Evolutionary conservation across 2,113 vertebrate genomes (phyloP).

Genomic region (Notarius lentiginosus): DNA sequence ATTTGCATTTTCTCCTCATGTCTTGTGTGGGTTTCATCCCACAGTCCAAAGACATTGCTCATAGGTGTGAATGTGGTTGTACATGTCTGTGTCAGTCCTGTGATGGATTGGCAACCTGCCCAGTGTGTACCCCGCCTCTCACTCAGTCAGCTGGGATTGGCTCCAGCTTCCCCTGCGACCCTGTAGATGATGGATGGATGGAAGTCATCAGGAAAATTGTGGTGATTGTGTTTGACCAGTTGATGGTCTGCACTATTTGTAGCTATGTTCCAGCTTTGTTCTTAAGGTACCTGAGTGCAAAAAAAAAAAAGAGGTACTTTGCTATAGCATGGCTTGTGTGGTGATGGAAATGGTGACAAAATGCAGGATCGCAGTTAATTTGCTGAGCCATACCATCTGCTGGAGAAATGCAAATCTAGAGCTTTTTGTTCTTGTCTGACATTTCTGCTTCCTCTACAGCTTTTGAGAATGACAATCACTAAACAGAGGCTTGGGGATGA

Average conservation of each 20-base stretch:
- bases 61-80: no score
- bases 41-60: no score
- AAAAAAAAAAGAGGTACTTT: not conserved
- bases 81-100: no score
- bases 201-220: no score
- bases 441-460: conserved; percentile 65
- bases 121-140: no score
- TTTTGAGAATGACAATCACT: conserved; percentile 95
- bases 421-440: not conserved
- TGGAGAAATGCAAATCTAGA: not conserved
- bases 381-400: not conserved
- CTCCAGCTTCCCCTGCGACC: no score
- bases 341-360: not conserved
- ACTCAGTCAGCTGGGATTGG: no score
- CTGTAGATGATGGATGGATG: no score
- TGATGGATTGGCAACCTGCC: no score
- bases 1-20: no score
- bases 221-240: not conserved
- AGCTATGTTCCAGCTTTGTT: not conserved
- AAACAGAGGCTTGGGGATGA: conserved; percentile 95
- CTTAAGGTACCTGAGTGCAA: not conserved
- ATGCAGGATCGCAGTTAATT: not conserved
- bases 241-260: not conserved
- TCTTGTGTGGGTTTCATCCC: no score
- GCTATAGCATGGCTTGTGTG: not conserved